Conservation (phyloP, 2,113 vertebrate species). For the Siniperca knerii region DNA sequence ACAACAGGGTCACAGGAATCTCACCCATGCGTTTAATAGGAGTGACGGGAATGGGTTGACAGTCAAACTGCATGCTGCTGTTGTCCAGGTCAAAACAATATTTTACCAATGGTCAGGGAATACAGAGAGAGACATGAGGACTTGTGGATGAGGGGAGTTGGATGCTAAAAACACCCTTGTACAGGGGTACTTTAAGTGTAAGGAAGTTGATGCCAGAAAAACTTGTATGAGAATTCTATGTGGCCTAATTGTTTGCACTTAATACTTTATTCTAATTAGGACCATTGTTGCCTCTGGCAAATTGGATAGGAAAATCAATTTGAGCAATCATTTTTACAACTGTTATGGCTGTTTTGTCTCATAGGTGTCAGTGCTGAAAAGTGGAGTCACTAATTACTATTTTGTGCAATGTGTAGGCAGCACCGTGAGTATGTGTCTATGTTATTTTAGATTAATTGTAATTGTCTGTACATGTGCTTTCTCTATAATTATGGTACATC, state of each 20-base stretch:
- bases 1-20: conserved; percentile 48
- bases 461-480: not conserved
- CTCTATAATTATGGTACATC: not conserved
- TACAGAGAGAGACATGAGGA: conserved; percentile 2
- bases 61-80: conserved; percentile 57
- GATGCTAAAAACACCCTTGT: conserved; percentile 11
- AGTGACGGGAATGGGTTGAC: conserved; percentile 41
- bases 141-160: not conserved
- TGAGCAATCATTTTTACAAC: conserved; percentile 62
- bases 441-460: conserved; percentile 21
- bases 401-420: conserved; percentile 32
- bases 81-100: conserved; percentile 46
- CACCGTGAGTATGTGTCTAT: not conserved
- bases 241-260: conserved; percentile 70
- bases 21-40: conserved; percentile 50
- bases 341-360: conserved; percentile 63
- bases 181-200: not conserved
- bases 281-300: conserved; percentile 59
- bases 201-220: conserved; percentile 35
- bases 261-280: conserved; percentile 61
- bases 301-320: conserved; percentile 70
- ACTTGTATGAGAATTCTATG: conserved; percentile 35
- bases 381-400: conserved; percentile 60
- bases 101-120: conserved; percentile 32
- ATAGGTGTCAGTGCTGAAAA: conserved; percentile 54